These are phyloP conservation scores for Tokudaia tokunoshimensis DNA, from an alignment of 2,797 vertebrate genomes.

Conservation along the genomic window DNA sequence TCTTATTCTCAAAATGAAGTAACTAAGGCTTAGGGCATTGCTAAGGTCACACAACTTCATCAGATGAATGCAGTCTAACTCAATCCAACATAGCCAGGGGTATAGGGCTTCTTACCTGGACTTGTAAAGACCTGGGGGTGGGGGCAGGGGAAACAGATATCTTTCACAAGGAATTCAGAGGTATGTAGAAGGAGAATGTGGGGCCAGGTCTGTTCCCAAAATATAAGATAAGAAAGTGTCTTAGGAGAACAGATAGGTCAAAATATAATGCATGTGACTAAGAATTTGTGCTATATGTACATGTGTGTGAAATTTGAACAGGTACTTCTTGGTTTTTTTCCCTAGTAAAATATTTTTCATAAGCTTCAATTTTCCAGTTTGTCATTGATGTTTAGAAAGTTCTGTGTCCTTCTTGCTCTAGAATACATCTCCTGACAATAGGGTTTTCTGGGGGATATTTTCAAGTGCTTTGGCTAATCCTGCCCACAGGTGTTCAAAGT, in stretches of 20 bases:
- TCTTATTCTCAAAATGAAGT: slow-evolving; percentile 18
- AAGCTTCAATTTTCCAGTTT: neutral
- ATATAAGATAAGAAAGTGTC: neutral
- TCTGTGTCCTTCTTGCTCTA: neutral
- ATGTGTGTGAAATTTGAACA: neutral
- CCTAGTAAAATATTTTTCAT: neutral
- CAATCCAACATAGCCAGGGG: neutral
- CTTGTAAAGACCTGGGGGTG: neutral
- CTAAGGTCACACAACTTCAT: neutral
- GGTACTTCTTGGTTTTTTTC: neutral
- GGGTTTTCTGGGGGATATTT: neutral
- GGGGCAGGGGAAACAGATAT: neutral
- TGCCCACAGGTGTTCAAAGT: neutral
- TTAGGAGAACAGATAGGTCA: neutral
- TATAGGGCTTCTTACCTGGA: neutral
- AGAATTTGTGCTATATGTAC: neutral
- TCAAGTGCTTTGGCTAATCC: neutral
- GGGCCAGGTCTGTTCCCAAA: neutral
- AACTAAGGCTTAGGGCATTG: neutral
- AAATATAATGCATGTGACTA: neutral
- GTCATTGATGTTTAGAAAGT: neutral
- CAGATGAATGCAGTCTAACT: neutral
- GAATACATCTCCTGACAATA: neutral
- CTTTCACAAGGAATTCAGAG: neutral
- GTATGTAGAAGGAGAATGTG: fast-evolving